A percentile compares a stretch with the other conserved stretches of the same genome.
phyloP scores from a whole-genome alignment of 2,797 vertebrate species.

The Microctenopoma stevenorrisi region DNA sequence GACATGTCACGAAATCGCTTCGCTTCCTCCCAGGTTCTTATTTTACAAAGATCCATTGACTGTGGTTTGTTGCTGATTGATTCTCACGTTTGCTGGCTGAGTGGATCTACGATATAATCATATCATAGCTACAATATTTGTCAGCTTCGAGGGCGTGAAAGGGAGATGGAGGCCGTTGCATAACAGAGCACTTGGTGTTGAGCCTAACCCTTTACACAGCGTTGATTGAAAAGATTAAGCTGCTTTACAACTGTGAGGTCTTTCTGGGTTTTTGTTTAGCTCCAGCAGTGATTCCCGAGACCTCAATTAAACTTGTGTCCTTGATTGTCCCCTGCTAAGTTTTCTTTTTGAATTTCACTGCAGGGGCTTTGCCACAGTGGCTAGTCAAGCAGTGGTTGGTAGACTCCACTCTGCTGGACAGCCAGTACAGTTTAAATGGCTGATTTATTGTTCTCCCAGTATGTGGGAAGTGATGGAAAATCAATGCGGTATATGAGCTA shows the following conservation, averaged over 20 bases:
- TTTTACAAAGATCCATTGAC: constrained; percentile 59
- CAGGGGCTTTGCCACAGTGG: constrained; percentile 44
- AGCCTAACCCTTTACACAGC: constrained; percentile 40
- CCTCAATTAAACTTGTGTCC: constrained; percentile 71
- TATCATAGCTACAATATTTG: constrained; percentile 29
- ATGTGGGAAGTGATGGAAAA: constrained; percentile 63
- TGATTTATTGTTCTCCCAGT: constrained; percentile 58
- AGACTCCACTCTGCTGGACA: constrained; percentile 24
- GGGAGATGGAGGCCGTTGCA: constrained; percentile 29
- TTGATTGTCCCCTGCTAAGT: constrained; percentile 59
- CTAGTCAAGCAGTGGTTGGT: constrained; percentile 36
- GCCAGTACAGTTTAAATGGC: constrained; percentile 48
- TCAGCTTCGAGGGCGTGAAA: constrained; percentile 20
- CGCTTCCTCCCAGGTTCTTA: constrained; percentile 43
- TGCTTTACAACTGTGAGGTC: constrained; percentile 18
- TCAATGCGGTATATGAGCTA: constrained; percentile 62
- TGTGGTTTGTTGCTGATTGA: constrained; percentile 62
- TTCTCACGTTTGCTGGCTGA: constrained; percentile 44
- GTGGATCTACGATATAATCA: not conserved
- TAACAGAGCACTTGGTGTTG: constrained; percentile 44
- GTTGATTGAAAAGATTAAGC: constrained; percentile 68
- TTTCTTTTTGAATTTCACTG: constrained; percentile 40
- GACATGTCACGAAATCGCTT: constrained; percentile 23
- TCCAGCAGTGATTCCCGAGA: constrained; percentile 51
- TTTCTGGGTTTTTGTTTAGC: constrained; percentile 41